Percentiles rank a stretch among this genome's conserved stretches.
Conservation (phyloP, 2,888 invertebrate genomes). For the Leucoptera coffeella region DNA sequence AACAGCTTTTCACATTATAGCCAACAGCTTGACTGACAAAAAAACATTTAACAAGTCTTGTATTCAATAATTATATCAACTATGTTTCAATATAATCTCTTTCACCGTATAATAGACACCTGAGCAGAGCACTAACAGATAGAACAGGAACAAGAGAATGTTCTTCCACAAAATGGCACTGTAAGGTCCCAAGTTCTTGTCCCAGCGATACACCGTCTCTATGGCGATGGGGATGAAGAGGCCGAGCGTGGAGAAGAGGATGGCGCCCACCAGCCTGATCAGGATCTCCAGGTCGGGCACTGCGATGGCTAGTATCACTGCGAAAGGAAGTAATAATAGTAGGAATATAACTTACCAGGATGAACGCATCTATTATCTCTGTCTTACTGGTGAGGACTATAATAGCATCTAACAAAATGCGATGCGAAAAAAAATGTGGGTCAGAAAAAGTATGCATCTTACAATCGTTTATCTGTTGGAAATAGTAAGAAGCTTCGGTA, state of each 20-base stretch:
- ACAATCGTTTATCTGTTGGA: too few relatives aligned
- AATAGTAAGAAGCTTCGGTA: too few relatives aligned
- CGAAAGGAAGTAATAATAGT: constrained; percentile 14
- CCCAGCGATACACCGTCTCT: constrained; percentile 57
- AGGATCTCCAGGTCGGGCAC: constrained; percentile 71
- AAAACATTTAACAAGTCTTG: too few relatives aligned
- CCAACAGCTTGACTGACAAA: too few relatives aligned
- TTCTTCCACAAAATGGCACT: constrained; percentile 59
- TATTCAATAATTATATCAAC: too few relatives aligned
- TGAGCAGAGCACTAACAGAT: constrained; percentile 6
- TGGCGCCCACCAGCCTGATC: constrained; percentile 73
- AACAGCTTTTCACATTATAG: too few relatives aligned
- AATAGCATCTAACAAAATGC: too few relatives aligned
- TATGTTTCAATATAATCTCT: constrained; percentile 3
- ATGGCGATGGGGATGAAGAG: constrained; percentile 59
- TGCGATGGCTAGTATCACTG: constrained; percentile 59
- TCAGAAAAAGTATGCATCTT: too few relatives aligned
- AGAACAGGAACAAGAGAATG: constrained; percentile 12
- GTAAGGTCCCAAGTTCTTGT: constrained; percentile 46
- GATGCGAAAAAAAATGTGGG: too few relatives aligned
- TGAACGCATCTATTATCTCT: too few relatives aligned
- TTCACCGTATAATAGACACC: constrained; percentile 7
- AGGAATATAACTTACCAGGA: too few relatives aligned
- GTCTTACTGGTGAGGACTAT: too few relatives aligned
- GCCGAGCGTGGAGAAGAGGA: constrained; percentile 59